These are phyloP conservation scores for Terebella lapidaria DNA, from an alignment of 2,888 invertebrate species.

Conservation along the genomic window DNA sequence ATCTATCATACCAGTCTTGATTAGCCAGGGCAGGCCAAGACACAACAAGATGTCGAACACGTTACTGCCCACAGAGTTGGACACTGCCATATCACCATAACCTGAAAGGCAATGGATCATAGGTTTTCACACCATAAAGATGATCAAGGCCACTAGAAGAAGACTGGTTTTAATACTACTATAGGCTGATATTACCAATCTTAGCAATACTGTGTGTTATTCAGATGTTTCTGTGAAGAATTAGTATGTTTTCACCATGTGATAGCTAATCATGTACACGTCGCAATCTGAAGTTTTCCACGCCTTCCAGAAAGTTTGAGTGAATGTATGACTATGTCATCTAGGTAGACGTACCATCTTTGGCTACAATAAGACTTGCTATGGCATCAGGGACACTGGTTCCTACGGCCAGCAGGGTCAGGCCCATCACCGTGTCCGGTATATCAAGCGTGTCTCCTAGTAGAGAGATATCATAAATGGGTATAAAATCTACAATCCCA, in stretches of 20 bases:
- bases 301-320: no score
- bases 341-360: conserved; percentile 40
- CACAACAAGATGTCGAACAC: conserved; percentile 49
- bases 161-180: no score
- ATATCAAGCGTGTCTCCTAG: conserved; percentile 44
- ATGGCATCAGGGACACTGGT: conserved; percentile 49
- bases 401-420: conserved; percentile 49
- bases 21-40: conserved; percentile 47
- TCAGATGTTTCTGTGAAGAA: no score
- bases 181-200: no score
- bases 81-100: conserved; percentile 50
- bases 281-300: no score
- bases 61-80: conserved; percentile 50
- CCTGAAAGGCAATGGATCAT: conserved; percentile 30
- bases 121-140: no score
- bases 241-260: no score
- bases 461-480: conserved; percentile 4
- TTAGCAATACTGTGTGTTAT: no score
- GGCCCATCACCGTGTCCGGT: conserved; percentile 50
- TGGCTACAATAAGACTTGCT: conserved; percentile 43
- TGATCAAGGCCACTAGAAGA: no score
- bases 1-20: conserved; percentile 32
- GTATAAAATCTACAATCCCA: no score
- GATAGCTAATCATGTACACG: no score
- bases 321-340: no score